Percentiles rank a stretch among this genome's conserved stretches.
phyloP scores from a whole-genome alignment of 2,888 invertebrate genomes.

The Scaptomyza parva region DNA sequence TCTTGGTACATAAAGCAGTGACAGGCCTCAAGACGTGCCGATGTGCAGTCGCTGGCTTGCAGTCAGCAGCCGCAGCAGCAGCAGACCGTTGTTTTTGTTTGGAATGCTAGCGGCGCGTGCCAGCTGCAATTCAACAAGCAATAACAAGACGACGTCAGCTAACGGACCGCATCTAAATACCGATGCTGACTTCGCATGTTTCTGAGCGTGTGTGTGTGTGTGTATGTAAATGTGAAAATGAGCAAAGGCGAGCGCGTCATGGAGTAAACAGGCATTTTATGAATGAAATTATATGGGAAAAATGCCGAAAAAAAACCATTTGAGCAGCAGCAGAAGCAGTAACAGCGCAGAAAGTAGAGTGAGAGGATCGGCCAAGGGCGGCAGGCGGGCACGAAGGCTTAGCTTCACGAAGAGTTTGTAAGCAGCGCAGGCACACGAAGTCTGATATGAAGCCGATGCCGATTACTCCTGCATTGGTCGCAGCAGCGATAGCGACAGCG shows the following conservation, averaged over 20 bases:
- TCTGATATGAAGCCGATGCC: constrained; percentile 25
- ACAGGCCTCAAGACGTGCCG: constrained; percentile 58
- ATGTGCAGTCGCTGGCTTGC: constrained; percentile 35
- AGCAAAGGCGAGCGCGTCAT: constrained; percentile 22
- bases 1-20: constrained; percentile 69
- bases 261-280: constrained; percentile 60
- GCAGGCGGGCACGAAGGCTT: constrained; percentile 31
- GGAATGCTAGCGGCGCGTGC: constrained; percentile 50
- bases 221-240: constrained; percentile 43
- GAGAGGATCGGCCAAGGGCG: constrained; percentile 1
- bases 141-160: constrained; percentile 15
- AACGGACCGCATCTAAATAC: constrained; percentile 35
- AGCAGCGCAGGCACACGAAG: constrained; percentile 27
- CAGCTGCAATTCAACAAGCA: constrained; percentile 38
- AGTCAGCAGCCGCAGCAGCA: background rate
- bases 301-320: constrained; percentile 31
- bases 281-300: constrained; percentile 75
- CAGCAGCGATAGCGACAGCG: constrained; percentile 24
- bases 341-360: constrained; percentile 18
- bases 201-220: constrained; percentile 15
- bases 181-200: constrained; percentile 25
- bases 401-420: constrained; percentile 12
- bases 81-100: constrained; percentile 36
- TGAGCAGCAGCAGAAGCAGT: constrained; percentile 16
- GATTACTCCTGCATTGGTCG: constrained; percentile 39